Evolutionary conservation across 2,797 vertebrate genomes (phyloP), one percentile per base, ranked within the genome.

Genomic region (Artibeus lituratus): DNA sequence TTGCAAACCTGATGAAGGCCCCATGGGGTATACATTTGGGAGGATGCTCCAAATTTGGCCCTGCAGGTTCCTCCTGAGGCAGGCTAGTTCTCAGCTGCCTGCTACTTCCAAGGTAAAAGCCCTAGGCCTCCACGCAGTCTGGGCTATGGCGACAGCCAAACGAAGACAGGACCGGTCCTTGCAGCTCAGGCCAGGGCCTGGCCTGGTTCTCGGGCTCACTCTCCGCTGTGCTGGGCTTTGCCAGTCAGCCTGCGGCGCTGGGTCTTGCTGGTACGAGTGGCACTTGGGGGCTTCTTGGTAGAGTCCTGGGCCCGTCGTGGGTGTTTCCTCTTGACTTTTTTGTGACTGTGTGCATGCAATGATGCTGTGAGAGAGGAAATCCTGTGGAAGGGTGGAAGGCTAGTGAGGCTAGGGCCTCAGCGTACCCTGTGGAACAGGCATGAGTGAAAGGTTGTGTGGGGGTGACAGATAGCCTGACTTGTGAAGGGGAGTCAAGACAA

Each of bases 221-320:
- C 96, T n/a, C 92, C 53, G 0, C 47, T 65, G 47, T 80, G 93
- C 53, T 96, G 96, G 49, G 95, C 94, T 96, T 19, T 98, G 91
- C 98, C 98, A 0, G 99, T 99, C 95, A 98, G 98, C 44, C 98
- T 98, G 29, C 99, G 99, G 47, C 99, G 98, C 97, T 99, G 99
- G 37, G 97, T 98, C 98, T 99, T 99, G 93, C 98, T 99, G 77
- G 99, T 99, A 82, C 97, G 99, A 2, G 99, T 98, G 0, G 94
- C 82, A 42, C 96, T 96, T 0, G 97, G 96, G 5, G 94, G 96
- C 98, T 99, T 99, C 96, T 98, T 98, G 90, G 96, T 97, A 0
- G 94, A n/a, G 67, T 96, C 97, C 67, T 96, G 97, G 5, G 97
- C 90, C 83, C 59, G 98, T 22, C 97, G 98, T 80, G 97, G 97